phyloP scores from a whole-genome alignment of 1,140 invertebrate species.

The Polypedilum pembai region DNA sequence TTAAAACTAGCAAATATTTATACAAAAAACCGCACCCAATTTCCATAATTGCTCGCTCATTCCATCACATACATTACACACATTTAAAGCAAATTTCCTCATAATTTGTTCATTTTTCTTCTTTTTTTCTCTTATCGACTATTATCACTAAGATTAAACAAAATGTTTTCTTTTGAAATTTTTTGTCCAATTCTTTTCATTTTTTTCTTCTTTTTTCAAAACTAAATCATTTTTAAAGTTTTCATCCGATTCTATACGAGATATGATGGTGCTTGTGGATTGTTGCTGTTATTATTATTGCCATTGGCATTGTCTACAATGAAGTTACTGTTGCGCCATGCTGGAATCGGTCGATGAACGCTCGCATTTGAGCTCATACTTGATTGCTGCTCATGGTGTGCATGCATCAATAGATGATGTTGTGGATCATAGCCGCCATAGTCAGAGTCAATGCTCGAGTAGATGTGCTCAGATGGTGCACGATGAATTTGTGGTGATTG shows the following conservation, averaged over 20 bases:
- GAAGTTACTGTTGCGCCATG: slow-evolving; percentile 16
- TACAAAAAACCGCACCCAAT: slow-evolving; percentile 12
- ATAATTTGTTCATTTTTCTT: neutral
- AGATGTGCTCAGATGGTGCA: slow-evolving; percentile 73
- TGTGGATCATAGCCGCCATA: slow-evolving; percentile 46
- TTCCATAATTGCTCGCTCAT: slow-evolving; percentile 5
- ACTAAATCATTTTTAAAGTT: neutral
- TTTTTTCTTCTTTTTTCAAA: neutral
- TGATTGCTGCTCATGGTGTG: neutral
- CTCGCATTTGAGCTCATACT: slow-evolving; percentile 12
- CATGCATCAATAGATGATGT: neutral
- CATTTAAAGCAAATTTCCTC: neutral
- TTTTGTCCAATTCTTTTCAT: slow-evolving; percentile 16
- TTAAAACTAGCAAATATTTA: neutral
- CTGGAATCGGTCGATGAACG: slow-evolving; percentile 14
- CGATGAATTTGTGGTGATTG: slow-evolving; percentile 47
- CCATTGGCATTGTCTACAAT: slow-evolving; percentile 9
- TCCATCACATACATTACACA: neutral
- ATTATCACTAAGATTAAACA: slow-evolving; percentile 28
- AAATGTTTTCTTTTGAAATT: neutral
- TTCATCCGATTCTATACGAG: neutral
- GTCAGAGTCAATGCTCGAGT: slow-evolving; percentile 77
- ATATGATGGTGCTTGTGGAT: slow-evolving; percentile 23
- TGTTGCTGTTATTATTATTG: neutral
- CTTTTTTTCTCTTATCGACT: slow-evolving; percentile 23